Conservation (phyloP, 2,113 vertebrate genomes). For the Campylomormyrus numenius region DNA sequence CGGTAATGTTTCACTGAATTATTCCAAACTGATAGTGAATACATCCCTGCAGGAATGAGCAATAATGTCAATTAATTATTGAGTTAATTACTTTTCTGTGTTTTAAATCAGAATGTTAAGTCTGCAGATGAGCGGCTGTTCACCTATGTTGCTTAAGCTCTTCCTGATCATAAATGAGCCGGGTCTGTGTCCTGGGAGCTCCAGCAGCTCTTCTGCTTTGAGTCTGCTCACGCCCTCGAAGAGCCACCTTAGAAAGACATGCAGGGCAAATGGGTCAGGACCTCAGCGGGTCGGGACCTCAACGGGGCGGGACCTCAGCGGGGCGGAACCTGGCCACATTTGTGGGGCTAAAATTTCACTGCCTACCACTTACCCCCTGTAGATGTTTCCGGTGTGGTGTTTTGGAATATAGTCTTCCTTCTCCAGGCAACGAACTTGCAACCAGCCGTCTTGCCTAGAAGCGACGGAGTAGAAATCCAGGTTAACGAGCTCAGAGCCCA, state of each 20-base stretch:
- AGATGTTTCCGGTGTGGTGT: constrained; percentile 71
- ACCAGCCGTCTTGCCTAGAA: constrained; percentile 73
- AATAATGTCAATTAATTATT: constrained; percentile 7
- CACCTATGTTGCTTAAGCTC: constrained; percentile 72
- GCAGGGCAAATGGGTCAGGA: background rate
- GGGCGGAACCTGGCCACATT: background rate
- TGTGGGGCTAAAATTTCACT: background rate
- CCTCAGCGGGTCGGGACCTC: background rate
- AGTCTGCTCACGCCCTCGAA: constrained; percentile 74
- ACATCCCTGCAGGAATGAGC: constrained; percentile 55
- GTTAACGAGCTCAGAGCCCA: background rate
- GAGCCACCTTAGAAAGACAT: constrained; percentile 62
- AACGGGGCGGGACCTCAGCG: background rate
- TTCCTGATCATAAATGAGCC: constrained; percentile 81
- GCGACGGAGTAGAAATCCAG: background rate
- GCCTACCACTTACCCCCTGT: constrained; percentile 66
- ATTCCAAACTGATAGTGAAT: constrained; percentile 70
- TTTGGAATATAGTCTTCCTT: constrained; percentile 72
- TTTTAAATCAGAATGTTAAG: background rate
- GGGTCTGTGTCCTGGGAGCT: constrained; percentile 64
- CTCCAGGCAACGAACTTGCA: constrained; percentile 68
- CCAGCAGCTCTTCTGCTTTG: constrained; percentile 76
- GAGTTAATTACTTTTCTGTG: background rate
- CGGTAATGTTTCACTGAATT: constrained; percentile 74
- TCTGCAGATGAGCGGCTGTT: constrained; percentile 47